phyloP scores from a whole-genome alignment of 92 coral and sea anemone species.

The Galaxea fascicularis region DNA sequence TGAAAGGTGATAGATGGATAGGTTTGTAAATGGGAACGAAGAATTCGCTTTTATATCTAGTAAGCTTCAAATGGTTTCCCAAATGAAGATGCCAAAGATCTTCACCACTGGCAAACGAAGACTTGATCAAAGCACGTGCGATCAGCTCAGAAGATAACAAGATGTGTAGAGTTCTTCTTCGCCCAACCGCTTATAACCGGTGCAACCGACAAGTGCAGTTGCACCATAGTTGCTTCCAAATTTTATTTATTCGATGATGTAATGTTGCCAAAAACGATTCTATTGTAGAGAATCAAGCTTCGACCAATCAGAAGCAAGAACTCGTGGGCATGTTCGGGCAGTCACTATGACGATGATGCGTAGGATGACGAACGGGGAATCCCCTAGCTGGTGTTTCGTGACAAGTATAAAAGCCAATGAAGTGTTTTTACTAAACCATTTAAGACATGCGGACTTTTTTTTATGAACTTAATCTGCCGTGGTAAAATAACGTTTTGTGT shows the following conservation, averaged over 20 bases:
- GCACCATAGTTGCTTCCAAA: constrained; percentile 49
- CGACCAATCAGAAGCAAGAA: constrained; percentile 51
- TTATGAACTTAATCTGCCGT: background rate
- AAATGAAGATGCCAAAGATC: background rate
- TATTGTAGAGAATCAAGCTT: constrained; percentile 1
- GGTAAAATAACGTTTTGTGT: background rate
- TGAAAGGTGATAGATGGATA: background rate
- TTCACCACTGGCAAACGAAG: background rate
- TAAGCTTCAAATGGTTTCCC: background rate
- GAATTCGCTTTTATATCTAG: background rate
- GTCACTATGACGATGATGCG: constrained; percentile 48
- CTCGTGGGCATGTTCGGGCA: constrained; percentile 65
- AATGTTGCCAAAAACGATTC: constrained; percentile 52
- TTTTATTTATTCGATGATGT: constrained; percentile 62
- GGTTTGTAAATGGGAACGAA: background rate
- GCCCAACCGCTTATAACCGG: constrained; percentile 52
- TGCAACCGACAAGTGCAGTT: constrained; percentile 50
- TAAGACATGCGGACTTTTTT: constrained; percentile 16
- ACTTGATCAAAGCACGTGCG: constrained; percentile 24
- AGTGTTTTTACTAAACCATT: background rate
- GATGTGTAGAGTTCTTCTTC: background rate
- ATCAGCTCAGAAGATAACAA: background rate
- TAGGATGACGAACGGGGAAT: constrained; percentile 79
- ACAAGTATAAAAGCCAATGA: background rate
- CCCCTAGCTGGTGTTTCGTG: constrained; percentile 60